These are phyloP conservation scores for Pyrgilauda ruficollis DNA, from an alignment of 2,113 vertebrate species.

Conservation along the genomic window DNA sequence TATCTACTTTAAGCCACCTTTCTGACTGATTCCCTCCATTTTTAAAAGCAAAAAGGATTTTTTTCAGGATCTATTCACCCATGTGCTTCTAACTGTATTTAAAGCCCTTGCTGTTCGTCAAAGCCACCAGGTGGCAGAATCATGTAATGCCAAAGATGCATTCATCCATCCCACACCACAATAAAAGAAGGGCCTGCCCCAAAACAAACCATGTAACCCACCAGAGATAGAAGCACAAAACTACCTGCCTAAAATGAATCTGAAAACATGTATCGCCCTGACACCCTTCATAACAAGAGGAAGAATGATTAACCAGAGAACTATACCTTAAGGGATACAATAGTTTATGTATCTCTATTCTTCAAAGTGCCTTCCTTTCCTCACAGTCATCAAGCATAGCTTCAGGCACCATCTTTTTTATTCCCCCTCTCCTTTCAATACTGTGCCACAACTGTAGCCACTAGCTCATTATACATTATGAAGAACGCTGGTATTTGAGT, in stretches of 20 bases:
- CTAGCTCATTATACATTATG: background rate
- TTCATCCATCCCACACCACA: background rate
- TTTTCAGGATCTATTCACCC: background rate
- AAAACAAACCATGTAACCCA: background rate
- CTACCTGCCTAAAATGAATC: background rate
- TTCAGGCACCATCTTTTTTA: background rate
- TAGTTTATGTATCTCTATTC: background rate
- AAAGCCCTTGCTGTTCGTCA: background rate
- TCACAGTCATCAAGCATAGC: background rate
- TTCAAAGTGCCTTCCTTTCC: background rate
- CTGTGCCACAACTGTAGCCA: background rate
- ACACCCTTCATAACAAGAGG: background rate
- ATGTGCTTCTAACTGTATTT: background rate
- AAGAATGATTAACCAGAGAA: background rate
- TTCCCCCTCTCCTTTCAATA: background rate
- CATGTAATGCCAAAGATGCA: background rate
- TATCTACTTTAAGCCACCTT: background rate
- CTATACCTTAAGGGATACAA: background rate
- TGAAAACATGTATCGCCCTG: background rate
- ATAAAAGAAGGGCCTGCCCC: background rate
- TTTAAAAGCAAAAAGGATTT: background rate
- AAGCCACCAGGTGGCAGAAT: slow-evolving; percentile 38
- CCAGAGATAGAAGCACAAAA: background rate
- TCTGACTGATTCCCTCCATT: background rate
- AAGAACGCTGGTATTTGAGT: background rate